A percentile compares a stretch with the other conserved stretches of the same genome.
phyloP scores from a whole-genome alignment of 2,113 vertebrate genomes.

The Trochalopteron elliotii region DNA sequence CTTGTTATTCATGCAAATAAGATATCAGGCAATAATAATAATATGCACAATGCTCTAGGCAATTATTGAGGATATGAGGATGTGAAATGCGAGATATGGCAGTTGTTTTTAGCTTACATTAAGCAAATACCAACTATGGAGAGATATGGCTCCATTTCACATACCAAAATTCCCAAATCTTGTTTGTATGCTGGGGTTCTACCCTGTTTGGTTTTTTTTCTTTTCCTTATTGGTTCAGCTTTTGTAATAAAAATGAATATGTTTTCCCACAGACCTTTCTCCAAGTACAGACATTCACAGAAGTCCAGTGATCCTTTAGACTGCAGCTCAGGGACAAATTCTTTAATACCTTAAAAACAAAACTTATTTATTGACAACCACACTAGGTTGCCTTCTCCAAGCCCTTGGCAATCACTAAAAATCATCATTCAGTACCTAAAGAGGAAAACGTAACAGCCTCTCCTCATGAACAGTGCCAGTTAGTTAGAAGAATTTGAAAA shows the following conservation, averaged over 20 bases:
- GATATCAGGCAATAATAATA: background rate
- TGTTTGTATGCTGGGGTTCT: background rate
- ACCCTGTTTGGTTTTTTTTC: rapidly evolving
- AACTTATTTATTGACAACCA: background rate
- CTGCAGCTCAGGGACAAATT: background rate
- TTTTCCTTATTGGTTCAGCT: background rate
- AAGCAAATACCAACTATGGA: background rate
- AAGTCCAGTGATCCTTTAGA: background rate
- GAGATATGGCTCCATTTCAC: background rate
- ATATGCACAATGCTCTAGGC: background rate
- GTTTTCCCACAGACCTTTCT: background rate
- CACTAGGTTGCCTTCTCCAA: background rate
- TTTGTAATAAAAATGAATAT: background rate
- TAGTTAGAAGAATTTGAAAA: background rate
- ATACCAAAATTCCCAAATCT: background rate
- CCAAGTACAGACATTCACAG: background rate
- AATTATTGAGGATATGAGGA: background rate
- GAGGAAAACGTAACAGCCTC: background rate
- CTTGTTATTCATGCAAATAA: background rate
- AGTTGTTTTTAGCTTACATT: background rate
- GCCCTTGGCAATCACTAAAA: background rate
- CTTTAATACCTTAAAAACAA: background rate
- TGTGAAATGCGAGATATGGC: background rate
- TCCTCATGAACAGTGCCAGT: background rate
- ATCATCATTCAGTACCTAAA: background rate